phyloP scores from a whole-genome alignment of 2,113 vertebrate genomes.

The Phylloscopus trochilus region DNA sequence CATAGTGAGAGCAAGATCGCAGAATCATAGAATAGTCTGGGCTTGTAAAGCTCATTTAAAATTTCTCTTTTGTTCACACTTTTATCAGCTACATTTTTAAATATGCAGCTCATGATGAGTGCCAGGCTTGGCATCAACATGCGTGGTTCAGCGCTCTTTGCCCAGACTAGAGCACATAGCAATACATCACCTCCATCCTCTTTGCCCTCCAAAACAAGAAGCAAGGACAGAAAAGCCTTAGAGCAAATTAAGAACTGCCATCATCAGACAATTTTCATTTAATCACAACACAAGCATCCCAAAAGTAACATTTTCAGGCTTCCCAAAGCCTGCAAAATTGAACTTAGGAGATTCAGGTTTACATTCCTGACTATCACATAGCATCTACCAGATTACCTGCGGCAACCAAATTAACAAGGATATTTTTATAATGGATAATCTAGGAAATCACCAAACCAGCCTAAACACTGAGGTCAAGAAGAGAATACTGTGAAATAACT shows the following conservation, averaged over 20 bases:
- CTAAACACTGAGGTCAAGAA: background rate
- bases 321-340: background rate
- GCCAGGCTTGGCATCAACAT: background rate
- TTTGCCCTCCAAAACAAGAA: background rate
- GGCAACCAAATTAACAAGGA: slow-evolving; percentile 19
- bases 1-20: accelerated
- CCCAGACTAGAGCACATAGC: background rate
- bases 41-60: background rate
- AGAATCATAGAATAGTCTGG: background rate
- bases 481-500: background rate
- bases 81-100: background rate
- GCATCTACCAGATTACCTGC: background rate
- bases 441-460: background rate
- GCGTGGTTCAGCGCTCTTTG: background rate
- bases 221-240: background rate
- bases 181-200: background rate
- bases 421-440: slow-evolving; percentile 2
- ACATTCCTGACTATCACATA: background rate
- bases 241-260: background rate
- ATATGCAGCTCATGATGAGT: background rate
- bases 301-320: background rate
- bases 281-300: background rate
- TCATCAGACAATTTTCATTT: background rate
- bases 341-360: background rate
- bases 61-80: background rate